Evolutionary conservation across 2,113 vertebrate genomes (phyloP).

Genomic region (Pelusios castaneus): DNA sequence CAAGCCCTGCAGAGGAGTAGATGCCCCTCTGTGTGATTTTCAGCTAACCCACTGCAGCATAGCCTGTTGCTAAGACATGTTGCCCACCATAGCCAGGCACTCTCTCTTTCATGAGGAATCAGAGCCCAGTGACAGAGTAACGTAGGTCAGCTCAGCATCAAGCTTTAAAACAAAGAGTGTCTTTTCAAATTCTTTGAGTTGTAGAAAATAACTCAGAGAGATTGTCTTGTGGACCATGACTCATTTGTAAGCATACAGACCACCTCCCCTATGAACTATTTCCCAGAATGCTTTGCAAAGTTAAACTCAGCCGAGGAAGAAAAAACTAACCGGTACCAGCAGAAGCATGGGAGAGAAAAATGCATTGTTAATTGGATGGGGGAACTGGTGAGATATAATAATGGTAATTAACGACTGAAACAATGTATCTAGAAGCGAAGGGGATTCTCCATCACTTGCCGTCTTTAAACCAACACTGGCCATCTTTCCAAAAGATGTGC

Average conservation of each 20-base stretch:
- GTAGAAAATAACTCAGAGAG: background rate
- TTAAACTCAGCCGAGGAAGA: background rate
- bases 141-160: background rate
- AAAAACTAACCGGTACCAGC: background rate
- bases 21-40: background rate
- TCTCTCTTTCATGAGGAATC: background rate
- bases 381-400: background rate
- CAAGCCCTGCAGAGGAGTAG: background rate
- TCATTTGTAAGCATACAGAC: background rate
- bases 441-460: background rate
- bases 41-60: background rate
- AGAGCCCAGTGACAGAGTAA: too few species aligned
- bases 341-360: background rate
- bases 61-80: background rate
- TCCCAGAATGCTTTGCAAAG: background rate
- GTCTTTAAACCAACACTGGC: too few species aligned
- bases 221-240: fast-evolving
- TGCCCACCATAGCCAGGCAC: background rate
- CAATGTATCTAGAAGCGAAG: background rate
- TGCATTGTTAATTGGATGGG: too few species aligned
- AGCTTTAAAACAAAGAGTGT: background rate
- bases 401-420: background rate
- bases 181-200: background rate
- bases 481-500: too few species aligned
- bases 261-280: background rate